Evolutionary conservation across 2,797 vertebrate species (phyloP), one percentile per base, ranked within the genome.

Genomic region (Gadopsis marmoratus): DNA sequence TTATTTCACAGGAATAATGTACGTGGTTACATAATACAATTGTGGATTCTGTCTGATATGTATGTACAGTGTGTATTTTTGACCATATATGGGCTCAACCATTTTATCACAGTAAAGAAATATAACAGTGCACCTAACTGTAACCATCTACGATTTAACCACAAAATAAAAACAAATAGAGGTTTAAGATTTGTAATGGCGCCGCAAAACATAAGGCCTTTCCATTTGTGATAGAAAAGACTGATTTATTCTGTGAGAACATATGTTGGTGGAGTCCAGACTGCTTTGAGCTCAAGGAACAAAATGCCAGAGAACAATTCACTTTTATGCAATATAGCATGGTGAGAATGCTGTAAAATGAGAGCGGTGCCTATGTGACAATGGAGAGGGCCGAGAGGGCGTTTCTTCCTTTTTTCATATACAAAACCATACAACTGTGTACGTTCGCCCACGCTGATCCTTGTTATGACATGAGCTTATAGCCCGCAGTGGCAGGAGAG

Each of bases 381-480:
- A 2, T 5, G 29, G 23, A 7, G 1, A 67, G 50, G 45, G 51
- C 33, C 21, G 0, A 39, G 48, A 59, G 33, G 35, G 7, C 13
- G 17, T n/a, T 8, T 61, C 2, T 56, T 31, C 5, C 37, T 17
- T 17, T 51, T 39, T 71, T 31, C 0, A 35, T 23, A 4, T 17
- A 41, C 64, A 77, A 67, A 74, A 23, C 63, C 21, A 39, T 59
- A 39, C 35, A 16, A 59, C 29, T 33, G 72, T 37, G 55, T 66
- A 31, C 7, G 51, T 83, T 74, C 45, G 56, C 76, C 80, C 73
- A 77, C 47, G 29, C 81, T 66, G 68, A 74, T 83, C 76, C 58
- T 63, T 90, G 90, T 91, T 90, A 81, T 91, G 92, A 92, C 88
- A 88, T 74, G 72, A 86, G 81, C 82, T 84, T 81, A 72, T 65